phyloP scores from a whole-genome alignment of 2,113 vertebrate species.

The Salvelinus sp. region DNA sequence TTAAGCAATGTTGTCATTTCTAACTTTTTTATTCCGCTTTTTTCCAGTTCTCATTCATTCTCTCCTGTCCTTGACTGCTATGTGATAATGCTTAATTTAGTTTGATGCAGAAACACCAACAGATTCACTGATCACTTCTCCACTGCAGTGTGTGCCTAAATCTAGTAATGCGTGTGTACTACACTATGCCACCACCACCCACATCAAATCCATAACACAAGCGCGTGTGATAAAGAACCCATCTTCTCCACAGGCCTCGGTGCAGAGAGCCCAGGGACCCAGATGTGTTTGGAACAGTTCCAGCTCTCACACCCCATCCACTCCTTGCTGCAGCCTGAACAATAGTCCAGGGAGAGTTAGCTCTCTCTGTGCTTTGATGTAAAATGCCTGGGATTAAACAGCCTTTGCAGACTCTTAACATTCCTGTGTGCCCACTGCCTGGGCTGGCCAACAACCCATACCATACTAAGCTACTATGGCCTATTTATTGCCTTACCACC shows the following conservation, averaged over 20 bases:
- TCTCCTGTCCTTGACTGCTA: conserved; percentile 5
- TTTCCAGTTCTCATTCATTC: conserved; percentile 29
- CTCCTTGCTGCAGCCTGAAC: conserved; percentile 27
- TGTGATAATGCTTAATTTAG: background rate
- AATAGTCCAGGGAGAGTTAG: conserved; percentile 44
- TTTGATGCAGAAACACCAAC: background rate
- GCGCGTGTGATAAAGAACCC: background rate
- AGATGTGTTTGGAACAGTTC: background rate
- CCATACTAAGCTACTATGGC: no score
- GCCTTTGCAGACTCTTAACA: conserved; percentile 63
- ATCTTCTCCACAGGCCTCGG: background rate
- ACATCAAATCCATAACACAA: background rate
- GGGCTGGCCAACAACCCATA: conserved; percentile 1
- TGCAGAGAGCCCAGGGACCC: conserved; percentile 5
- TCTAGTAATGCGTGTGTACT: no score
- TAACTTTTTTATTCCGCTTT: background rate
- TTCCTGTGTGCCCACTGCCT: conserved; percentile 48
- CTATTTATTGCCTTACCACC: no score
- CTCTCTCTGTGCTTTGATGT: conserved; percentile 25
- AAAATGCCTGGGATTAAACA: conserved; percentile 50
- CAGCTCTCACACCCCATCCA: no score
- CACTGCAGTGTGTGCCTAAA: no score
- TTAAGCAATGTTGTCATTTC: no score
- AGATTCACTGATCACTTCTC: background rate
- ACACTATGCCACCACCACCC: no score